Conservation (phyloP, 2,888 invertebrate genomes). For the Galeopsomyia nigrocyanea region DNA sequence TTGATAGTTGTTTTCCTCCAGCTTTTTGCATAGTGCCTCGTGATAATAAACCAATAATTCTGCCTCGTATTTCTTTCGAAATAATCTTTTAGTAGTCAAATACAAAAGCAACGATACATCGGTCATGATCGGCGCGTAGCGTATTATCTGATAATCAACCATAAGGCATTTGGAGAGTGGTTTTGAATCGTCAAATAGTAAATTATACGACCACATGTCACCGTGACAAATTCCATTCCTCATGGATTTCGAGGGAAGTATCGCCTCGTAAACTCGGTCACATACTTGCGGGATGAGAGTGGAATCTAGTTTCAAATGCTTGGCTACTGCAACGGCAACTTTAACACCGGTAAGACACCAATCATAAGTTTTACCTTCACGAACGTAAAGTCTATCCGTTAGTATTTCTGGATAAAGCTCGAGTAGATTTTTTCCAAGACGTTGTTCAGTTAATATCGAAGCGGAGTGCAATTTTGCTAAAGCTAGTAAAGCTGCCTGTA, state of each 20-base stretch:
- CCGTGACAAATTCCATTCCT: too few relatives aligned
- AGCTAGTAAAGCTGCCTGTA: constrained; percentile 52
- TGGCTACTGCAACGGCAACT: too few relatives aligned
- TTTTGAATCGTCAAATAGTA: constrained; percentile 65
- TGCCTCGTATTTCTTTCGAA: constrained; percentile 69
- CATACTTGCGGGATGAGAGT: too few relatives aligned
- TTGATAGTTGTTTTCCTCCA: constrained; percentile 38
- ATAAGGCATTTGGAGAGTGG: constrained; percentile 70
- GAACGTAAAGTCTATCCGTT: background rate
- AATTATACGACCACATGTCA: too few relatives aligned
- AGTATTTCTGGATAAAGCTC: constrained; percentile 11
- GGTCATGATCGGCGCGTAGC: constrained; percentile 66
- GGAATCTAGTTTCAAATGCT: too few relatives aligned
- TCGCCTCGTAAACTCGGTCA: too few relatives aligned
- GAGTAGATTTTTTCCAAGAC: constrained; percentile 23
- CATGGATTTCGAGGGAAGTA: too few relatives aligned
- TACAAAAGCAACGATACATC: constrained; percentile 47
- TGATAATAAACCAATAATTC: constrained; percentile 70
- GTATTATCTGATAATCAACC: constrained; percentile 79
- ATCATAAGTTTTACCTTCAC: background rate
- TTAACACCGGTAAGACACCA: too few relatives aligned
- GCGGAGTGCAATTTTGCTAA: too few relatives aligned
- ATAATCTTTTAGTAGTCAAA: constrained; percentile 41
- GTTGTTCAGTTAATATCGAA: constrained; percentile 53
- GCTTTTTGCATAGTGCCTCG: constrained; percentile 31